These are phyloP conservation scores for Acanthisitta chloris DNA, from an alignment of 2,113 vertebrate species.

Conservation along the genomic window DNA sequence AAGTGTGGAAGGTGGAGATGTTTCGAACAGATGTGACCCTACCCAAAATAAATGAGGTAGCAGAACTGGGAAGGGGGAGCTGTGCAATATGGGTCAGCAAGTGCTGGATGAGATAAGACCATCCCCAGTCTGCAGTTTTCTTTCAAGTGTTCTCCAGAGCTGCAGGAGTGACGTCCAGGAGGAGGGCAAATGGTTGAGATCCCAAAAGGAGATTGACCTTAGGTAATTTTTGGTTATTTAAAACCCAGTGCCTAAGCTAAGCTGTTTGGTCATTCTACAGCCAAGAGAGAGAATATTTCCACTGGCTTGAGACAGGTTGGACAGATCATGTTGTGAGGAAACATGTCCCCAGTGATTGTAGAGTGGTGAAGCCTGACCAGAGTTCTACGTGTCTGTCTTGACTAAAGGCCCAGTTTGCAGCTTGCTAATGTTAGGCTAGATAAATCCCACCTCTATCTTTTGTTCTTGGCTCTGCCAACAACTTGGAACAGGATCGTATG, in stretches of 20 bases:
- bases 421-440: background rate
- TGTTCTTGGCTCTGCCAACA: background rate
- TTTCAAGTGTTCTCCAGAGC: background rate
- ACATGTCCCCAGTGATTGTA: background rate
- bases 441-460: background rate
- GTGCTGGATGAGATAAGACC: background rate
- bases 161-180: background rate
- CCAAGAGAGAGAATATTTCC: background rate
- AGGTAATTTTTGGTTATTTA: background rate
- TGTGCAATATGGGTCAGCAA: background rate
- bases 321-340: background rate
- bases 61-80: background rate
- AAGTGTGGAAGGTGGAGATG: background rate
- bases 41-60: accelerated
- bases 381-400: background rate
- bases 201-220: background rate
- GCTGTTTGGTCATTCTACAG: background rate
- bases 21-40: background rate
- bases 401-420: background rate
- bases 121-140: background rate
- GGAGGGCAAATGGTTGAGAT: background rate
- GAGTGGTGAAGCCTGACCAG: background rate
- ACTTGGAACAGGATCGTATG: background rate
- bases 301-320: background rate
- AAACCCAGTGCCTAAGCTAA: background rate